Base-by-base conservation (phyloP, 2,888 invertebrate species). In the Scaptomyza cyrtandrae region DNA sequence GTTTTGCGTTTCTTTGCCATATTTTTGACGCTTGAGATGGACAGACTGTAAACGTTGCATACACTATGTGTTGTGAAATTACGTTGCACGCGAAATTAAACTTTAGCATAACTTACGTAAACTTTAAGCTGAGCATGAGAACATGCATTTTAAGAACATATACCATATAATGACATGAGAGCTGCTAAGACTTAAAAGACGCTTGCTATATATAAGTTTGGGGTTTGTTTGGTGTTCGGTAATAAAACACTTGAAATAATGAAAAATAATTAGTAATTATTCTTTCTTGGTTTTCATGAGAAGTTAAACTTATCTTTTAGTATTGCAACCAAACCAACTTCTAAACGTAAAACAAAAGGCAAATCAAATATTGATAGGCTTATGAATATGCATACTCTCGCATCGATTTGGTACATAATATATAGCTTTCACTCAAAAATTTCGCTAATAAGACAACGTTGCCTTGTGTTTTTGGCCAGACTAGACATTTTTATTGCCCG, bases 361-460 rank as follows among this genome's bases (percentile, higher is more conserved):
- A 29, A 29, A 7, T 2, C 7, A 14, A 39, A 33, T 7, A 3
- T 16, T 9, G 13, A 5, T 4, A 14, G 6, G 1, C 13, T 35
- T 6, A 35, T 35, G 13, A 13, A 13, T 13, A 13, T 35, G 13
- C 13, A 7, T n/a, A 2, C 44, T 49, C 11, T 29, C 11, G 29
- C 27, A 11, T 16, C 6, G 7, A 10, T 10, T 10, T 33, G 19
- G 3, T 46, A 13, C n/a, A 29, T 16, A 11, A 37, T 10, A 9
- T 11, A 14, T 53, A 39, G 27, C 57, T 66, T 57, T 57, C 66
- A 50, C 65, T 35, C 3, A 16, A 16, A 41, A 41, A 50, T 37
- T 48, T 64, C 31, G 49, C 37, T 65, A 65, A 65, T 49, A 39
- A 13, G 39, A 19, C 39, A 19, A 16, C 14, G 14, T 16, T n/a